Evolutionary conservation across 2,797 vertebrate genomes (phyloP).

Genomic region (Buceros bicornis): DNA sequence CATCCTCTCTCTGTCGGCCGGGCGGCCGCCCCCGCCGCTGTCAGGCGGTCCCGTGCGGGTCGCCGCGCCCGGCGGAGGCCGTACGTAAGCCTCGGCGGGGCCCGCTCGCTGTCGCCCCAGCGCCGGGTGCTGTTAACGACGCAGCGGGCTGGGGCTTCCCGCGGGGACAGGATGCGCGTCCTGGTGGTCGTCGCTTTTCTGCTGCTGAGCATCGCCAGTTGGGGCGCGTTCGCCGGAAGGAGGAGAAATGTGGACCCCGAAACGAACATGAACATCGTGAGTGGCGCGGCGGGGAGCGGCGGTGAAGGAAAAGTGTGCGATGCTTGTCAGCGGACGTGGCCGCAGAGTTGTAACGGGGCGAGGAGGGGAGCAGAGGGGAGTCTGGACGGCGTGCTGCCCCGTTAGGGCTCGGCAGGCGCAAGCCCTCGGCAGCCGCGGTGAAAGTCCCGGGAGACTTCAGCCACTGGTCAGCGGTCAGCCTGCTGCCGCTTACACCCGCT

Average conservation of each 20-base stretch:
- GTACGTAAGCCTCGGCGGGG: background rate
- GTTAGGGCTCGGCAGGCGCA: accelerated
- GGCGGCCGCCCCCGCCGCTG: background rate
- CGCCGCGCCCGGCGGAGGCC: background rate
- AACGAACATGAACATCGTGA: slow-evolving; percentile 73
- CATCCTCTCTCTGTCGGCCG: background rate
- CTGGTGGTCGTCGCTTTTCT: background rate
- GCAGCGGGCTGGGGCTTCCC: background rate
- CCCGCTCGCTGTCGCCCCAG: accelerated
- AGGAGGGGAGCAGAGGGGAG: background rate
- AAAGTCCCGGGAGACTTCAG: background rate
- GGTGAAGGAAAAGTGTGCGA: background rate
- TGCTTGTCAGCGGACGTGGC: background rate
- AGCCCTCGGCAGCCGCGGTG: background rate
- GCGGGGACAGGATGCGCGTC: background rate
- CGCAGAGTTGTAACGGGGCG: background rate
- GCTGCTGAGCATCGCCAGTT: background rate
- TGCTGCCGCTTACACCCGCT: accelerated
- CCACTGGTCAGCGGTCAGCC: background rate
- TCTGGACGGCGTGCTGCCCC: background rate
- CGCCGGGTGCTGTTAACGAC: background rate
- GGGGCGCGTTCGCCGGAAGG: background rate
- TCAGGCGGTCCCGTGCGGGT: background rate
- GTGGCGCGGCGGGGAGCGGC: background rate
- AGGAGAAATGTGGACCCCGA: slow-evolving; percentile 59